Evolutionary conservation across 2,113 vertebrate genomes (phyloP), one percentile per base, ranked within the genome.

Genomic region (Syngnathus floridae): DNA sequence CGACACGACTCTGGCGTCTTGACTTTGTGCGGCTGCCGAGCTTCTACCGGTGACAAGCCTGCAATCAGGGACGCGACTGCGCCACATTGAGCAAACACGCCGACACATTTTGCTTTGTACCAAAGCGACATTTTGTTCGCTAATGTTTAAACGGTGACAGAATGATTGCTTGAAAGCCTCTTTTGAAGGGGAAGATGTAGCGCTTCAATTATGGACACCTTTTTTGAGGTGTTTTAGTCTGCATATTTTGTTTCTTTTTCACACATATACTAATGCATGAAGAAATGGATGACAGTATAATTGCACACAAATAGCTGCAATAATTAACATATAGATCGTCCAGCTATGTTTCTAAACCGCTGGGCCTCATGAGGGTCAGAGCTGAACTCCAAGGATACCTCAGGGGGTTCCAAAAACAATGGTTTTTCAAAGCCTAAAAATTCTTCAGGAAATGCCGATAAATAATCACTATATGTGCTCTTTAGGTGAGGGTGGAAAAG

Each of bases 101-200:
- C 63, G 45, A 66, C 62, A 60, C 56, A 68, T 71, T 82, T 71
- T 67, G 19, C 75, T 59, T 14, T 64, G 69, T 54, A 14, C 12
- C 56, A 64, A 67, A 65, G 54, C 59, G 22, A 74, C 75, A 66
- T 75, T 73, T 79, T 73, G 76, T 70, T 51, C 54, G 55, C 71
- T 74, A 57, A 78, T 66, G 58, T 64, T 75, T 37, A 55, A 60
- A 67, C 70, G 16, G 17, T 82, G 84, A 86, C 84, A 85, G 54
- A 75, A 85, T 82, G 80, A 86, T 86, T 87, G 77, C 58, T 68
- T 85, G 75, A 82, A 82, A 82, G 74, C 71, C 74, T 75, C 72
- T 31, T 80, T 78, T 82, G 59, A 72, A 61, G 46, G 43, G 43
- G 36, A 67, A 56, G 36, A 46, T 35, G 59, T 12, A n/a, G 35